phyloP scores from a whole-genome alignment of 92 coral and sea anemone genomes.

The Porites rus region DNA sequence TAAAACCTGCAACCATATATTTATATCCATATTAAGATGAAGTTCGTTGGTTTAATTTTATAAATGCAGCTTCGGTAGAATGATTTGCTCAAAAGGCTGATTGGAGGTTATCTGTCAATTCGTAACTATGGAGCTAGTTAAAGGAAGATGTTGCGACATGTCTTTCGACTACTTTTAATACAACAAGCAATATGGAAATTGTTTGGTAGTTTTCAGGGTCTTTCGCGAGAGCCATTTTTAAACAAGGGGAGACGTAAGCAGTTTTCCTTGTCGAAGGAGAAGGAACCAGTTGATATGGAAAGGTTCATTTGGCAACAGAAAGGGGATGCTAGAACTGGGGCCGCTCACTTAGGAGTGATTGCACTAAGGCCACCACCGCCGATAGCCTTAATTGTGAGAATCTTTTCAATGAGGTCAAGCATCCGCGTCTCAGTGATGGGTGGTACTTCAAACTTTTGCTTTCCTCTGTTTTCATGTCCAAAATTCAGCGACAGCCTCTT shows the following conservation, averaged over 20 bases:
- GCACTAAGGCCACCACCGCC: too few species aligned
- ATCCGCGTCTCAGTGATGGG: background rate
- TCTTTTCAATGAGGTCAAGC: slow-evolving; percentile 22
- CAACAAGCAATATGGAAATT: slow-evolving; percentile 32
- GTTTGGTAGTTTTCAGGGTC: slow-evolving; percentile 41
- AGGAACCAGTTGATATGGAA: too few species aligned
- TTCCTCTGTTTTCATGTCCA: slow-evolving; percentile 37
- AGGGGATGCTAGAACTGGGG: too few species aligned
- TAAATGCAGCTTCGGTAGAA: slow-evolving; percentile 44
- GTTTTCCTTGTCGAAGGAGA: slow-evolving; percentile 28
- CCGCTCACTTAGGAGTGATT: too few species aligned
- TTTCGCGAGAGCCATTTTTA: background rate
- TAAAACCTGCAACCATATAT: slow-evolving; percentile 35
- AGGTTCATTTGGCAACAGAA: too few species aligned
- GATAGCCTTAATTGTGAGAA: too few species aligned
- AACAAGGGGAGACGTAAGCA: slow-evolving; percentile 43
- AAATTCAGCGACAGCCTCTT: slow-evolving; percentile 31
- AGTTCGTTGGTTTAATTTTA: slow-evolving; percentile 6
- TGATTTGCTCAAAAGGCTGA: slow-evolving; percentile 17
- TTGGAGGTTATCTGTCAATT: too few species aligned
- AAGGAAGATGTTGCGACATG: background rate
- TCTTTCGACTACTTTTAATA: slow-evolving; percentile 28
- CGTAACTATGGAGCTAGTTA: background rate
- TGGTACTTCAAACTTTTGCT: background rate
- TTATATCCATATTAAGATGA: slow-evolving; percentile 24